Percentiles rank a stretch among this genome's conserved stretches.
Evolutionary conservation across 2,888 invertebrate species (phyloP).

Genomic region (Limnephilus rhombicus): DNA sequence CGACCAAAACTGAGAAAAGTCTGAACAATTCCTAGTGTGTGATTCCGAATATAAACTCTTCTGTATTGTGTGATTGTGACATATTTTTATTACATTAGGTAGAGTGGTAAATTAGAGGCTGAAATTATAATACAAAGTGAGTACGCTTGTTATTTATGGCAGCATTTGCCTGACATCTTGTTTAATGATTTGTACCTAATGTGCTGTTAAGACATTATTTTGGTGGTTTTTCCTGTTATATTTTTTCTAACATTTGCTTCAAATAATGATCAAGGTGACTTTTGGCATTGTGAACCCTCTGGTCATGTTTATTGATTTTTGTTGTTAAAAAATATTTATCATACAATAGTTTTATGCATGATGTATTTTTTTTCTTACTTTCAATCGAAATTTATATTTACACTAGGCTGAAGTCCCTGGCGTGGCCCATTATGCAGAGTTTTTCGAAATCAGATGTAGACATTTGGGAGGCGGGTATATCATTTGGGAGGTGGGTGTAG

Average conservation of each 20-base stretch:
- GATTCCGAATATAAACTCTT: conserved; percentile 38
- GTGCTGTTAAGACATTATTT: not conserved
- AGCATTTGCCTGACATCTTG: too few species aligned
- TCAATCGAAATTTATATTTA: not conserved
- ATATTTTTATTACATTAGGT: not conserved
- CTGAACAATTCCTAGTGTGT: conserved; percentile 60
- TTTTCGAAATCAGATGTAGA: too few species aligned
- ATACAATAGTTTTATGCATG: not conserved
- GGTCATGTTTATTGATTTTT: not conserved
- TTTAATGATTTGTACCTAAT: not conserved
- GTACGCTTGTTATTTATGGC: too few species aligned
- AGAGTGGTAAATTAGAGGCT: not conserved
- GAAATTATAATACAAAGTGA: not conserved
- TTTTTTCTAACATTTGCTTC: not conserved
- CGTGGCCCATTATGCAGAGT: too few species aligned
- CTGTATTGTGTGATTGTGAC: conserved; percentile 29
- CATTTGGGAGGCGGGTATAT: too few species aligned
- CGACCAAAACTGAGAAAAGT: conserved; percentile 71
- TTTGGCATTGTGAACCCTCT: not conserved
- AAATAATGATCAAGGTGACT: not conserved
- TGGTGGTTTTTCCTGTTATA: not conserved
- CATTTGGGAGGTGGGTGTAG: too few species aligned
- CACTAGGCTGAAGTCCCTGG: not conserved
- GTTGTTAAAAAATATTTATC: not conserved
- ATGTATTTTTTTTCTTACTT: not conserved